Percentiles rank a stretch among this genome's conserved stretches.
Conservation (phyloP, 2,113 vertebrate species). For the Xerus inauris region DNA sequence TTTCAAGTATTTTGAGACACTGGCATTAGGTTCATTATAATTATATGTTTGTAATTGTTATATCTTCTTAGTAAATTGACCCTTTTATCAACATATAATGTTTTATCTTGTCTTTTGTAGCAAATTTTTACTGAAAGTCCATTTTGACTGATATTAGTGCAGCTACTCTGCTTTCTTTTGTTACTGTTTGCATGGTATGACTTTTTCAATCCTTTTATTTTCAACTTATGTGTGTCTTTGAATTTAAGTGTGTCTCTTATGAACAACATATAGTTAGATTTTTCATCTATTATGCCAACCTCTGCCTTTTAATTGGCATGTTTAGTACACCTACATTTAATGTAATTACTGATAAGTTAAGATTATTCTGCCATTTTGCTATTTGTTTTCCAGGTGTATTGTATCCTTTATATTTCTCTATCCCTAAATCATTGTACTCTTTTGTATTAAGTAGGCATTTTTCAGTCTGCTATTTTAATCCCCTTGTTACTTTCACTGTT, state of each 20-base stretch:
- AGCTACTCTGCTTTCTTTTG: not conserved
- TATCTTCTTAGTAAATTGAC: not conserved
- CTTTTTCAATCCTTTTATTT: not conserved
- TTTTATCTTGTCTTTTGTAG: not conserved
- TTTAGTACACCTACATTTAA: not conserved
- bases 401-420: not conserved
- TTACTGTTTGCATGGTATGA: not conserved
- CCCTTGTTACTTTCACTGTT: not conserved
- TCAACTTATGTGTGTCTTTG: not conserved
- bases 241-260: not conserved
- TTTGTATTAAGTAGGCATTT: not conserved
- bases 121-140: not conserved
- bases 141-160: not conserved
- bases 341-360: not conserved
- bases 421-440: not conserved
- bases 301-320: not conserved
- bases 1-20: not conserved
- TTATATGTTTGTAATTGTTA: not conserved
- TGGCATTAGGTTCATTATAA: not conserved
- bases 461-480: not conserved
- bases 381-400: not conserved
- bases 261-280: not conserved
- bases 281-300: not conserved
- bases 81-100: not conserved
- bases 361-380: not conserved